Evolutionary conservation across 35 echinoderm and acorn worm genomes (phyloP), one percentile per base, ranked within the genome.

Genomic region (Strongylocentrotus purpuratus): DNA sequence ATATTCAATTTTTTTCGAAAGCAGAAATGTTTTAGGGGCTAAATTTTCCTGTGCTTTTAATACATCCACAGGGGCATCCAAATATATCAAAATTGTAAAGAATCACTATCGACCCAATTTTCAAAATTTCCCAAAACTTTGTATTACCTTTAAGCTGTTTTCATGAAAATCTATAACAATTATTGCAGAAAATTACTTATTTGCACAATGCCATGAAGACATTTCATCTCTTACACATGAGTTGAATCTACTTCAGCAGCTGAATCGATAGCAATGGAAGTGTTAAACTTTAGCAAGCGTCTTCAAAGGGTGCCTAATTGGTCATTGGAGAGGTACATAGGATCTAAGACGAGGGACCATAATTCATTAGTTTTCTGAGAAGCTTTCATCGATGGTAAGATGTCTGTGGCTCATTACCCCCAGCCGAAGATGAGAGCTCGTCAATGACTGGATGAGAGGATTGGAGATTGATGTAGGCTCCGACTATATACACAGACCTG

Each of bases 281-380:
- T 78, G 65, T 78, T 78, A 78, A 78, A n/a, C 22, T 78, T 6
- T 78, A 28, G 15, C 15, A 78, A n/a, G 65, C 5, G 4, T 28
- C 65, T n/a, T 78, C 65, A 78, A 78, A 78, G 65, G 65, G 20
- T 78, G 65, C 65, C 65, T 78, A 78, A 78, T 78, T 78, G 65
- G 65, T 78, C 65, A 78, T 78, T 78, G 65, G 65, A 78, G 65
- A 78, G 65, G 20, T 6, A 9, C 15, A 78, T 78, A 8, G 65
- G 65, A 78, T 78, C 65, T 78, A 28, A 78, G 65, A 78, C 22
- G 7, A 55, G 20, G 65, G 65, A 28, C 65, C 65, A 78, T 78
- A 78, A n/a, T 78, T 78, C 65, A 28, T 78, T 22, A 78, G 65
- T 78, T 78, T 55, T 78, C 22, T 28, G 20, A 28, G 65, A 28